Evolutionary conservation across 2,797 vertebrate genomes (phyloP), one percentile per base, ranked within the genome.

Genomic region (Crocidura indochinensis): DNA sequence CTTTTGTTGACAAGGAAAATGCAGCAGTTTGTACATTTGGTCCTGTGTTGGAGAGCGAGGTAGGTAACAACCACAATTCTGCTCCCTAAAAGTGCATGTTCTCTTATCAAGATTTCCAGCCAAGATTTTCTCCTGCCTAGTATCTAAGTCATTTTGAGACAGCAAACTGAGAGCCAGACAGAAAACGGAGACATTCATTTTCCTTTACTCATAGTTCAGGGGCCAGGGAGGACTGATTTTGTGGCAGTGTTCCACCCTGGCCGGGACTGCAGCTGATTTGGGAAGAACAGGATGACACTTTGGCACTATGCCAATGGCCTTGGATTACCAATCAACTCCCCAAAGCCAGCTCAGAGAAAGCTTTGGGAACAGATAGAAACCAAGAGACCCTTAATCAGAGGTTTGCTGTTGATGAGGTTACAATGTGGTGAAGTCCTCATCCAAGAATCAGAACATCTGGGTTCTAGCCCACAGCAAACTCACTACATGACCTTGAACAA

Each of bases 151-250:
- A 78, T 92, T 94, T 85, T 89, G 87, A 96, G 93, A 95, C 79
- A 94, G 84, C 89, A 83, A 95, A 94, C 75, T 69, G 77, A 95
- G 69, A 87, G 79, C 73, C 94, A 96, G 94, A 92, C 86, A 88
- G 89, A 92, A 95, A 78, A 93, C 60, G 56, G 93, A 96, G 93
- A 94, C 92, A 94, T 92, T 96, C 68, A 85, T 95, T 95, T 95
- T 94, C 89, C 79, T 93, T 96, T 93, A 92, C 94, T 95, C 89
- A 91, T n/a, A 84, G 29, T 68, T 51, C 53, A 85, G 89, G 84
- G 75, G 87, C 85, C 73, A 89, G 65, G 71, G 49, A 92, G 73
- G 68, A 87, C 72, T 85, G 91, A 94, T 89, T 96, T 85, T 74
- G 76, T 95, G 94, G 94, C 94, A 71, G 10, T 80, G 49, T 85